Evolutionary conservation across 2,797 vertebrate species (phyloP), one percentile per base, ranked within the genome.

Genomic region (Gobionotothen gibberifrons): DNA sequence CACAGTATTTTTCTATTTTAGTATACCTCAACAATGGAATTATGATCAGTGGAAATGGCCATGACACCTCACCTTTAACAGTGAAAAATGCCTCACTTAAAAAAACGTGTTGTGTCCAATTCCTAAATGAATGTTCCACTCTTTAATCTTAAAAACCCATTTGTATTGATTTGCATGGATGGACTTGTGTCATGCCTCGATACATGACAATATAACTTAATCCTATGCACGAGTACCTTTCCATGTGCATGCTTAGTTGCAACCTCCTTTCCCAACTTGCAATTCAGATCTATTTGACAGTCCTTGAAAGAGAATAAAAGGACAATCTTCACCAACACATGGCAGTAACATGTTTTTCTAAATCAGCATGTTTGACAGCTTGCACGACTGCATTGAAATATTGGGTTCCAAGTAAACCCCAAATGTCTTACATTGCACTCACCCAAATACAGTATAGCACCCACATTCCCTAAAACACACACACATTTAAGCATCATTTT

Each of bases 231-330:
- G 46, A 21, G 1, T 57, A n/a, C 4, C 40, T 62, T 42, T 56
- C 26, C 44, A 19, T 15, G 48, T 21, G 39, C 19, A 26, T 32
- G 15, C 36, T 22, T 7, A 16, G 16, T 3, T 51, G 12, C 58
- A 44, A 42, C 12, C 36, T 19, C 29, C 8, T 11, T 14, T 36
- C 12, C 46, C 16, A 14, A 14, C 48, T 52, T 46, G 42, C 57
- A 1, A 40, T 13, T 68, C 49, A 36, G 32, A 49, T 62, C 32
- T 62, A 51, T 65, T 58, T 58, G 21, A 63, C 56, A 49, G 44
- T 15, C 9, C n/a, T 36, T 36, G 26, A 58, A 58, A 52, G 46
- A 51, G 8, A 36, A 51, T 3, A 16, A 64, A 49, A 44, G 9
- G 17, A 52, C 17, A 21, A 32, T 17, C 48, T 16, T 32, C 21